phyloP scores from a whole-genome alignment of 2,888 invertebrate genomes.

The Acanthacorydalis orientalis region DNA sequence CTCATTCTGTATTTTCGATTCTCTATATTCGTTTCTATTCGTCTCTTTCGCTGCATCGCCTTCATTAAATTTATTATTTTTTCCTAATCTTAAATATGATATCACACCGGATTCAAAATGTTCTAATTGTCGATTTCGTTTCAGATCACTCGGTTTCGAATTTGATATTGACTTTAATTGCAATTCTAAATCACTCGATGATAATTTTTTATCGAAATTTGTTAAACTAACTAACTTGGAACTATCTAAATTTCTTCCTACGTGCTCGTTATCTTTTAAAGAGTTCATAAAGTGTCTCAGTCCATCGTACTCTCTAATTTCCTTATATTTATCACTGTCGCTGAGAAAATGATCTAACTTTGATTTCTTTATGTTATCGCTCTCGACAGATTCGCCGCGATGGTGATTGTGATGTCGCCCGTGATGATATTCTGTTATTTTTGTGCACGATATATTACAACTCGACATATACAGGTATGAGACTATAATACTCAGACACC shows the following conservation, averaged over 20 bases:
- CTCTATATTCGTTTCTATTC: too few relatives aligned
- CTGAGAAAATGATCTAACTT: not conserved
- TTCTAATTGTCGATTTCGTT: too few relatives aligned
- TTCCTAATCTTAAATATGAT: too few relatives aligned
- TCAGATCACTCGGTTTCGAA: not conserved
- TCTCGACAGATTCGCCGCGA: not conserved
- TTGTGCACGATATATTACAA: not conserved
- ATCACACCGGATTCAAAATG: too few relatives aligned
- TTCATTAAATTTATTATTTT: too few relatives aligned
- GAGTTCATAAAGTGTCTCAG: too few relatives aligned
- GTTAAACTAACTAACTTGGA: not conserved
- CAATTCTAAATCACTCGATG: not conserved
- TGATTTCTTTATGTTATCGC: not conserved
- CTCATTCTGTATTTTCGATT: too few relatives aligned
- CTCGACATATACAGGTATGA: constrained; percentile 4
- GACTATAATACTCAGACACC: constrained; percentile 1
- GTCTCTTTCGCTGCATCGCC: too few relatives aligned
- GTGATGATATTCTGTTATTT: not conserved
- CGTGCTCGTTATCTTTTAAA: not conserved
- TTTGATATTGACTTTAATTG: not conserved
- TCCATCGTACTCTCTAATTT: not conserved
- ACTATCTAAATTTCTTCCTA: not conserved
- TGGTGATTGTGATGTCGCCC: constrained; percentile 4
- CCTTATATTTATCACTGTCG: not conserved
- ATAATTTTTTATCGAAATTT: not conserved